Base-by-base conservation (phyloP, 2,888 invertebrate genomes). In the Chymomyza caudatula region DNA sequence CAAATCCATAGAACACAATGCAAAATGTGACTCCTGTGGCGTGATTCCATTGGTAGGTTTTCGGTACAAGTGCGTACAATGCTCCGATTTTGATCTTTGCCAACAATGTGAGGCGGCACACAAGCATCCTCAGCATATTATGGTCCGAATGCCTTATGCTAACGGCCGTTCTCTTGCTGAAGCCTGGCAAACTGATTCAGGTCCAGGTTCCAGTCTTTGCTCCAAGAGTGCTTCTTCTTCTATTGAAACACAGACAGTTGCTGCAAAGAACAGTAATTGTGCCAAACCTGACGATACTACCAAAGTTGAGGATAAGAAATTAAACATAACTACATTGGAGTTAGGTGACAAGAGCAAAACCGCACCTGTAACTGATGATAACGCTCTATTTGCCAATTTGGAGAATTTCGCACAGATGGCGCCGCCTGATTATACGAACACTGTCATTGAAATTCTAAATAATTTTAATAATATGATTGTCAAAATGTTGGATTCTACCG, bases 21-120 rank as follows among this genome's bases (percentile, higher is more conserved):
- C 97, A 0, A 84, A 91, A 3, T 97, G 97, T 86, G 96, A 97
- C 88, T 92, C 90, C 0, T 97, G 97, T 84, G 91, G 94, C 0
- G 29, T 59, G 11, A 86, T 89, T 0, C 85, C 90, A 0, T 92
- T 97, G 4, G 77, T 90, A n/a, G 97, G 97, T 0, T 94, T 93
- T 77, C 94, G 97, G 13, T 97, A 96, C 92, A 97, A 96, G 90
- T 98, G 97, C 86, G 90, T 95, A 15, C 92, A 93, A 60, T 98
- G 97, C 79, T 90, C 92, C 0, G 94, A 97, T 88, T 97, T 91
- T 88, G 97, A 97, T 89, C 92, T 97, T 59, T 98, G 97, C 88
- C 89, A 91, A n/a, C 87, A 87, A 2, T 97, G 97, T 87, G 96
- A 97, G 88, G 88, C 91, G 0, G 91, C 92, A 4, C 92, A 93